Evolutionary conservation across 2,113 vertebrate genomes (phyloP).

Genomic region (Toxostoma redivivum): DNA sequence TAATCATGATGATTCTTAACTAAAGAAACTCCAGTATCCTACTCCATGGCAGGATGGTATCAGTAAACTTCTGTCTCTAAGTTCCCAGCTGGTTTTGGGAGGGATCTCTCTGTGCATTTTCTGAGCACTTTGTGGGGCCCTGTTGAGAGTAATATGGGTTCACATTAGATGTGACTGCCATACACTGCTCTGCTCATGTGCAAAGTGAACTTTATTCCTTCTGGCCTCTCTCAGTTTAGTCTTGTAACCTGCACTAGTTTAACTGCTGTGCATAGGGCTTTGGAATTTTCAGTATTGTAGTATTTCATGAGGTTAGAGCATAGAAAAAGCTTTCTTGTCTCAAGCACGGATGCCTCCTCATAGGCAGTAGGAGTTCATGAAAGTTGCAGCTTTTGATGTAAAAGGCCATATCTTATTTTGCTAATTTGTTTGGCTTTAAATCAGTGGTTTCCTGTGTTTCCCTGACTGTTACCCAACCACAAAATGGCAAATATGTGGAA

Average conservation of each 20-base stretch:
- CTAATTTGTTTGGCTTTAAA: constrained; percentile 13
- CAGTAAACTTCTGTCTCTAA: not conserved
- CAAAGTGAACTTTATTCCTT: not conserved
- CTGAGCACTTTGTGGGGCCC: not conserved
- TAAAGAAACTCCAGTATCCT: not conserved
- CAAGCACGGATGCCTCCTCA: not conserved
- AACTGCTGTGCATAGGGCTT: not conserved
- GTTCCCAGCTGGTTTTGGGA: not conserved
- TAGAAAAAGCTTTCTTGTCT: not conserved
- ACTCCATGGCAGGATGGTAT: not conserved
- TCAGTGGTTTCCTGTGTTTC: not conserved
- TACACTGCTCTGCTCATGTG: not conserved
- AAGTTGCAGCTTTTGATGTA: not conserved
- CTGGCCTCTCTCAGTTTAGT: not conserved
- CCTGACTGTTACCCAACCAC: not conserved
- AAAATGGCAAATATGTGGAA: not conserved
- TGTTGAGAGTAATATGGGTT: not conserved
- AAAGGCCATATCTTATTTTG: not conserved
- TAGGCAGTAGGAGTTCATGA: not conserved
- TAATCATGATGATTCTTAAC: not conserved
- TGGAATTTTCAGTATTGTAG: not conserved
- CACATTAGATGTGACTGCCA: not conserved
- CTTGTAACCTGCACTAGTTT: not conserved
- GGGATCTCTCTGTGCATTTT: not conserved
- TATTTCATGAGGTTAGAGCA: not conserved